Evolutionary conservation across 2,888 invertebrate species (phyloP).

Genomic region (Drosophila mulleri): DNA sequence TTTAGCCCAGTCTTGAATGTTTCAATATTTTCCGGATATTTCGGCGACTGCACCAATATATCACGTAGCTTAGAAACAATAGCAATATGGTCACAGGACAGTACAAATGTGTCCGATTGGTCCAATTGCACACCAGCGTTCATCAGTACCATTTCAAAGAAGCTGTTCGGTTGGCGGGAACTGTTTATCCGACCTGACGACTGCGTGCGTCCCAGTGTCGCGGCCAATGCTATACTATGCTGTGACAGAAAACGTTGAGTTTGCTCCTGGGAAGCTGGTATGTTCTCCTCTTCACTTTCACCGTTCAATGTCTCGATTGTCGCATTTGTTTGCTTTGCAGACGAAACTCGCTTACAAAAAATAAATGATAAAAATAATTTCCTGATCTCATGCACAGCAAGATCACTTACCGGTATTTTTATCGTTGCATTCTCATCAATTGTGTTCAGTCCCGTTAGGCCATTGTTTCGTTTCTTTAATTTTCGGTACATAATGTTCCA

Average conservation of each 20-base stretch:
- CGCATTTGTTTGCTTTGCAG: constrained; percentile 30
- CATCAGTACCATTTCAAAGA: constrained; percentile 82
- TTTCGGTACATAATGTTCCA: constrained; percentile 51
- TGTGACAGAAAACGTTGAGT: constrained; percentile 85
- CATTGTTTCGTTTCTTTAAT: constrained; percentile 50
- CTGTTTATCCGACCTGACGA: constrained; percentile 60
- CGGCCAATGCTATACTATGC: constrained; percentile 77
- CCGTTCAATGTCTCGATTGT: constrained; percentile 45
- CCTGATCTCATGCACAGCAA: background rate
- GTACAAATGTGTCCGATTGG: constrained; percentile 79
- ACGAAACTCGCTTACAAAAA: constrained; percentile 37
- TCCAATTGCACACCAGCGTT: constrained; percentile 83
- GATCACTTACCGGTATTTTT: constrained; percentile 73
- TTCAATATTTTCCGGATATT: constrained; percentile 87
- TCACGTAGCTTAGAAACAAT: constrained; percentile 86
- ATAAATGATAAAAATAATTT: background rate
- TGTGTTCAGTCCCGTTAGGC: constrained; percentile 61
- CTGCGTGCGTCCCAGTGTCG: constrained; percentile 80
- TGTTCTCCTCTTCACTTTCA: constrained; percentile 83
- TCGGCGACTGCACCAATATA: constrained; percentile 84
- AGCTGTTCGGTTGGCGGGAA: constrained; percentile 81
- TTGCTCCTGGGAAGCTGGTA: constrained; percentile 84
- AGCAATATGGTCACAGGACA: constrained; percentile 85
- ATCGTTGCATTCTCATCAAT: constrained; percentile 82
- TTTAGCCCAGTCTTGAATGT: constrained; percentile 86